Conservation (phyloP, 2,888 invertebrate genomes). For the Bimastos eiseni region DNA sequence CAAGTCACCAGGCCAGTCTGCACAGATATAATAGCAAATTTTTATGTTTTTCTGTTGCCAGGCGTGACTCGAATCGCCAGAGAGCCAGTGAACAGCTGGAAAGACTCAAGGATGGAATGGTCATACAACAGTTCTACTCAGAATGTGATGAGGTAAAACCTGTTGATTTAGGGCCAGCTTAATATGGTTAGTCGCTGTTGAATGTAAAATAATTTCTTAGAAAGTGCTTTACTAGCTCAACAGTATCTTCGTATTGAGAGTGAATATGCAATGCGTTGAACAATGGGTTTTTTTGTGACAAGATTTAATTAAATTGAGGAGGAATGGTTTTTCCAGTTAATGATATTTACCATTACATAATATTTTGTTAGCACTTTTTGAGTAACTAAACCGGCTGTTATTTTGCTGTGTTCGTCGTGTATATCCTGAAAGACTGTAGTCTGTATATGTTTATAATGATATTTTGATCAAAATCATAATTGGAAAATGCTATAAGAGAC, state of each 20-base stretch:
- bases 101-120: conserved; percentile 87
- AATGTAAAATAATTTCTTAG: not conserved
- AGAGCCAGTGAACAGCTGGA: conserved; percentile 89
- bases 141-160: conserved; percentile 59
- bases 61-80: conserved; percentile 83
- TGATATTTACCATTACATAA: not conserved
- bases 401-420: not conserved
- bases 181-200: not conserved
- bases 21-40: too few species aligned
- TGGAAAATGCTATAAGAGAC: not conserved
- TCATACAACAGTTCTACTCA: conserved; percentile 89
- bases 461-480: not conserved
- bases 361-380: not conserved
- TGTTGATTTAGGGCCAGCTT: not conserved
- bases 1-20: too few species aligned
- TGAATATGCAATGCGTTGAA: not conserved
- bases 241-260: not conserved
- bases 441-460: not conserved
- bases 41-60: conserved; percentile 41
- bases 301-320: not conserved
- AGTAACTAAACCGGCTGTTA: not conserved
- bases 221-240: not conserved
- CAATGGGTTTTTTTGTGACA: not conserved
- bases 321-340: not conserved
- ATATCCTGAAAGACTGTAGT: not conserved